Conservation (phyloP, 2,113 vertebrate genomes). For the Circaetus gallicus region DNA sequence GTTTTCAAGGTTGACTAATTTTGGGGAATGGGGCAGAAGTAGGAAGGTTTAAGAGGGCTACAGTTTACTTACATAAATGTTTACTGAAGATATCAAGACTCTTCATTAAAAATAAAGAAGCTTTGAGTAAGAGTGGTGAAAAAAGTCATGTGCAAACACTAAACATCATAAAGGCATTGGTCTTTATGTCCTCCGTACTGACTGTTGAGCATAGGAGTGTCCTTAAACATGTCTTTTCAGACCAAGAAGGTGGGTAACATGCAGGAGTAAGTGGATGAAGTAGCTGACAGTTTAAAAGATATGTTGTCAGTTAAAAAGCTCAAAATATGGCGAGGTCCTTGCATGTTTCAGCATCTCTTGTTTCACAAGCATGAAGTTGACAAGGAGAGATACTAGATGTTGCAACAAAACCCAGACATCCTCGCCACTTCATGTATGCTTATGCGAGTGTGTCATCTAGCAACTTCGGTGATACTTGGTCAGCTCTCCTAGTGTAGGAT, state of each 20-base stretch:
- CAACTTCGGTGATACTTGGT: neutral
- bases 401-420: neutral
- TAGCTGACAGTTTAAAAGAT: neutral
- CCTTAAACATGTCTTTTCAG: neutral
- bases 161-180: neutral
- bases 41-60: neutral
- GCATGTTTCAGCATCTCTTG: neutral
- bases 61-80: neutral
- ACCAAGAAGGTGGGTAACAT: neutral
- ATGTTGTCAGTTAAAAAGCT: rapidly evolving
- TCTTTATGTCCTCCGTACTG: neutral
- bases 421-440: neutral
- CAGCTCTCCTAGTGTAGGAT: neutral
- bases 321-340: neutral
- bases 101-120: neutral
- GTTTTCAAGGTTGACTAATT: slow-evolving; percentile 7
- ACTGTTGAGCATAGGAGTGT: neutral
- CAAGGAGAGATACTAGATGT: neutral
- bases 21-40: neutral
- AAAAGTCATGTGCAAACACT: neutral
- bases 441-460: neutral
- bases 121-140: neutral
- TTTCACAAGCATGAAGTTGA: neutral
- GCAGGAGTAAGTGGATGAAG: neutral
- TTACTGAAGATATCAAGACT: neutral